Conservation (phyloP, 2,888 invertebrate genomes). For the Synergus gifuensis region DNA sequence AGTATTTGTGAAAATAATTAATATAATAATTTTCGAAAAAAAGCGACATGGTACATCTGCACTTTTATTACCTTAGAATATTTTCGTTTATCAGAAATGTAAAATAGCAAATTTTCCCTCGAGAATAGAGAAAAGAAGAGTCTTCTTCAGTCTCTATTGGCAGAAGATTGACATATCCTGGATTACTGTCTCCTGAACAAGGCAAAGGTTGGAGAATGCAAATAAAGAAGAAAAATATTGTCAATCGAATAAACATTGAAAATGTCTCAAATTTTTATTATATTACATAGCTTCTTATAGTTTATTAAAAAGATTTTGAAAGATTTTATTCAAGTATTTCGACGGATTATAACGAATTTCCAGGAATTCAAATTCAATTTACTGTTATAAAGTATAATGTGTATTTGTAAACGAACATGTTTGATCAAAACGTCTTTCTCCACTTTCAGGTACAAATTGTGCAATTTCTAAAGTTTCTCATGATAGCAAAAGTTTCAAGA, state of each 20-base stretch:
- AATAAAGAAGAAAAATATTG: neutral
- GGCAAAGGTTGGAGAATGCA: neutral
- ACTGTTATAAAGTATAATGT: neutral
- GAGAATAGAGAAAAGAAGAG: neutral
- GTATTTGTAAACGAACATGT: neutral
- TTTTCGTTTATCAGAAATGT: neutral
- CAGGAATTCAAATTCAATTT: too few species aligned
- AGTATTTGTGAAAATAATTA: too few species aligned
- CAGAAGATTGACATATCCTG: neutral
- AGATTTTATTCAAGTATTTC: too few species aligned
- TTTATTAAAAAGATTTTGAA: too few species aligned
- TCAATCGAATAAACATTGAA: neutral
- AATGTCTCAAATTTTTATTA: neutral
- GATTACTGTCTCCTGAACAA: conserved; percentile 28
- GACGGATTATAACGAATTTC: too few species aligned
- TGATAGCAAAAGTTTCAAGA: neutral
- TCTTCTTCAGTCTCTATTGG: too few species aligned
- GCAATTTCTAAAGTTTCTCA: neutral
- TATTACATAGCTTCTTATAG: too few species aligned
- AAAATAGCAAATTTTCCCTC: neutral
- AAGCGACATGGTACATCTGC: neutral
- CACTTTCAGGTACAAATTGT: neutral
- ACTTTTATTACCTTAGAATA: neutral
- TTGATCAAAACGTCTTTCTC: neutral
- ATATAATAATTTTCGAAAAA: neutral